A percentile compares a stretch with the other conserved stretches of the same genome.
Evolutionary conservation across 1,140 invertebrate genomes (phyloP).

Genomic region (Drosophila melanica): DNA sequence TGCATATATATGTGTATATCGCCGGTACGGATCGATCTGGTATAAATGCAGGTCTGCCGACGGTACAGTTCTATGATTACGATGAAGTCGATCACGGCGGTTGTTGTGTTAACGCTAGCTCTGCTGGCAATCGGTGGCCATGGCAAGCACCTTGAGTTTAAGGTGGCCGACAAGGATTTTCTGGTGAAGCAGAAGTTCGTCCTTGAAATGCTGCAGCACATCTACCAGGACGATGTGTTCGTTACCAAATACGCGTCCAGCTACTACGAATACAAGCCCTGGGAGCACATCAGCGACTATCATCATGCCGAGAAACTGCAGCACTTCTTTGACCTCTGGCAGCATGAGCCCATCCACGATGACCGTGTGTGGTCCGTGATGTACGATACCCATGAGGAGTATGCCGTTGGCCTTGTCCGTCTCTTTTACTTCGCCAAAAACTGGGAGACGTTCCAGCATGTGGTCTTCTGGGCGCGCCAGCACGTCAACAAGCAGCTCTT

Average conservation of each 20-base stretch:
- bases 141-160: conserved; percentile 83
- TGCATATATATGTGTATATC: conserved; percentile 10
- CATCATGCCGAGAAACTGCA: conserved; percentile 84
- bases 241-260: conserved; percentile 76
- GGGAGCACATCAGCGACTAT: conserved; percentile 84
- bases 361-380: conserved; percentile 86
- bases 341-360: conserved; percentile 85
- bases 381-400: conserved; percentile 84
- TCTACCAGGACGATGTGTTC: conserved; percentile 85
- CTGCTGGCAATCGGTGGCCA: conserved; percentile 80
- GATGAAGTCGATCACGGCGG: conserved; percentile 80
- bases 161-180: conserved; percentile 85
- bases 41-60: conserved; percentile 61
- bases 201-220: conserved; percentile 85
- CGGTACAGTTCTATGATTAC: conserved; percentile 64
- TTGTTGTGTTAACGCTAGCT: conserved; percentile 65
- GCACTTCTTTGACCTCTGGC: conserved; percentile 85
- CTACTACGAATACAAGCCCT: conserved; percentile 66
- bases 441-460: conserved; percentile 88
- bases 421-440: conserved; percentile 87
- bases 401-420: conserved; percentile 85
- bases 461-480: conserved; percentile 86
- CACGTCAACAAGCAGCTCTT: conserved; percentile 87
- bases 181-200: conserved; percentile 86
- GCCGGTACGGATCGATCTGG: neutral